Evolutionary conservation across 2,888 invertebrate genomes (phyloP).

Genomic region (Itoplectis maculator): DNA sequence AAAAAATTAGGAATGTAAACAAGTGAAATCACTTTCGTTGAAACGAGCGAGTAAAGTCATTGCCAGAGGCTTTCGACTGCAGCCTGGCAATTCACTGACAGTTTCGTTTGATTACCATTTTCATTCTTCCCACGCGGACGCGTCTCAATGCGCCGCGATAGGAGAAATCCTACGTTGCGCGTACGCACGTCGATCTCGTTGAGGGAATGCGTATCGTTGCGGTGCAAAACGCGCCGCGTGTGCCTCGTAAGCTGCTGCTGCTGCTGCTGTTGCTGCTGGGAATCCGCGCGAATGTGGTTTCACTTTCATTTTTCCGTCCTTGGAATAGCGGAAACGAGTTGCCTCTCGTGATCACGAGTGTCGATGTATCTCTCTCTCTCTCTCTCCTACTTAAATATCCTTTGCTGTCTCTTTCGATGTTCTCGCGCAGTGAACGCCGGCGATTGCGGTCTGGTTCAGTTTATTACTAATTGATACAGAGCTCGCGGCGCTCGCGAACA

Average conservation of each 20-base stretch:
- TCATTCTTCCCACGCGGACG: constrained; percentile 68
- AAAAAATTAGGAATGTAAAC: not conserved
- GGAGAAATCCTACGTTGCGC: constrained; percentile 60
- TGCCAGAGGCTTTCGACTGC: not conserved
- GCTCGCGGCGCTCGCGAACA: constrained; percentile 13
- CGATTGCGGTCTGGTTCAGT: too few relatives aligned
- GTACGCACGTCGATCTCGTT: constrained; percentile 48
- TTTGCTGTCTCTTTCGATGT: too few relatives aligned
- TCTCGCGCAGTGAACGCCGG: too few relatives aligned
- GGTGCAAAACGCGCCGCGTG: not conserved
- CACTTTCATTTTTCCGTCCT: constrained; percentile 78
- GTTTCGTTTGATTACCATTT: constrained; percentile 58
- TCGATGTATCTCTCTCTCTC: too few relatives aligned
- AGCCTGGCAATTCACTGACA: constrained; percentile 30
- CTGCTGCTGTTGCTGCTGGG: constrained; percentile 25
- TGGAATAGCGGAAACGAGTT: constrained; percentile 71
- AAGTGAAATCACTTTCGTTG: not conserved
- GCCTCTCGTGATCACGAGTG: constrained; percentile 5
- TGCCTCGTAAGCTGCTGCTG: not conserved
- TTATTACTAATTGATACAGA: too few relatives aligned
- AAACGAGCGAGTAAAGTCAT: not conserved
- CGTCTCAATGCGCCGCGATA: constrained; percentile 53
- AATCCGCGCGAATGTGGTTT: constrained; percentile 68
- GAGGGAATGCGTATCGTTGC: constrained; percentile 14
- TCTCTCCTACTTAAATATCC: too few relatives aligned